phyloP scores from a whole-genome alignment of 2,888 invertebrate genomes.

The Luffia ferchaultella region DNA sequence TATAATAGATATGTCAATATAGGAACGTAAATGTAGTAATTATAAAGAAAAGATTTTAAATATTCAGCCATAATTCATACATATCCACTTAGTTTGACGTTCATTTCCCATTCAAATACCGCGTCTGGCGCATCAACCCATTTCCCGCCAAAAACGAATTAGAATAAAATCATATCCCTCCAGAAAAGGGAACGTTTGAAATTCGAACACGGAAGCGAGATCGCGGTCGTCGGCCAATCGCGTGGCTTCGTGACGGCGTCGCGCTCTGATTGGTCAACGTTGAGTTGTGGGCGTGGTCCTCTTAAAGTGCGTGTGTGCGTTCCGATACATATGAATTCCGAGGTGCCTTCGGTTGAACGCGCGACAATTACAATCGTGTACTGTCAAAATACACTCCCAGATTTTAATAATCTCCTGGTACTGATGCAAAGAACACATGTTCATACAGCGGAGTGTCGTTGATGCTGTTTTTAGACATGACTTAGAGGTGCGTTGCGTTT shows the following conservation, averaged over 20 bases:
- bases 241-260: constrained; percentile 24
- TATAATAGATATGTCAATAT: too few relatives aligned
- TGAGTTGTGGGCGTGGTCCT: constrained; percentile 36
- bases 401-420: too few relatives aligned
- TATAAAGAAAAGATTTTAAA: too few relatives aligned
- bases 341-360: constrained; percentile 9
- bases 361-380: constrained; percentile 21
- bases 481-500: neutral
- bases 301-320: constrained; percentile 35
- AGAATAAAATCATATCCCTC: neutral
- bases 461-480: too few relatives aligned
- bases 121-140: neutral
- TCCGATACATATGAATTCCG: constrained; percentile 36
- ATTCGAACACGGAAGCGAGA: constrained; percentile 31
- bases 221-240: constrained; percentile 48
- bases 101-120: neutral
- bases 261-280: constrained; percentile 39
- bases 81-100: neutral
- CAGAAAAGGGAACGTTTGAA: neutral
- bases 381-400: constrained; percentile 28
- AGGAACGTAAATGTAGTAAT: too few relatives aligned
- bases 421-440: too few relatives aligned
- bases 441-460: too few relatives aligned
- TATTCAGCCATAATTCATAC: neutral
- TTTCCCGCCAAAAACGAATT: neutral